Conservation (phyloP, 2,113 vertebrate genomes). For the Thymallus thymallus region DNA sequence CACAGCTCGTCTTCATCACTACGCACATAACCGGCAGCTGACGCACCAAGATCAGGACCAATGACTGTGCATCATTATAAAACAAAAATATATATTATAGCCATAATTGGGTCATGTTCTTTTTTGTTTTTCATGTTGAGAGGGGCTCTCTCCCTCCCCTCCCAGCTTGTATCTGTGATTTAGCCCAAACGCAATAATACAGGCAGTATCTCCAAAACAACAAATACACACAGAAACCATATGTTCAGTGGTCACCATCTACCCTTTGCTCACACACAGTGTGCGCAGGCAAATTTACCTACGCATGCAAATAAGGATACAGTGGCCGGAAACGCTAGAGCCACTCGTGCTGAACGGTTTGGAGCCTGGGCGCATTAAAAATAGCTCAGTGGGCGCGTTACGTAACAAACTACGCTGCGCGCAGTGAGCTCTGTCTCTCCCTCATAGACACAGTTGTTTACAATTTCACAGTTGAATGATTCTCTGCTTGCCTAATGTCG, state of each 20-base stretch:
- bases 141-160: not conserved
- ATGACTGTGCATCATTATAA: constrained; percentile 54
- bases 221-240: too few species aligned
- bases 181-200: not conserved
- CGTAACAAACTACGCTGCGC: constrained; percentile 43
- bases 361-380: constrained; percentile 30
- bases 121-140: not conserved
- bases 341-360: constrained; percentile 31
- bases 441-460: not conserved
- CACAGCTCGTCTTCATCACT: constrained; percentile 46
- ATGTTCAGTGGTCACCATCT: too few species aligned
- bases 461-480: not conserved
- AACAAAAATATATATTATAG: constrained; percentile 18
- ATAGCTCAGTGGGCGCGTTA: constrained; percentile 46
- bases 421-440: not conserved
- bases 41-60: constrained; percentile 58
- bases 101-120: constrained; percentile 50
- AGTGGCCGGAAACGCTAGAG: constrained; percentile 41
- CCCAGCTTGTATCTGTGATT: not conserved
- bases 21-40: constrained; percentile 57
- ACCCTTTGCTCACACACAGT: too few species aligned
- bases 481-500: not conserved
- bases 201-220: too few species aligned
- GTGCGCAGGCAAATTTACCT: constrained; percentile 7
- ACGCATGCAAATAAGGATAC: constrained; percentile 8